A percentile compares a stretch with the other conserved stretches of the same genome.
phyloP scores from a whole-genome alignment of 2,113 vertebrate genomes.

The Forbesichthys papilliferus region DNA sequence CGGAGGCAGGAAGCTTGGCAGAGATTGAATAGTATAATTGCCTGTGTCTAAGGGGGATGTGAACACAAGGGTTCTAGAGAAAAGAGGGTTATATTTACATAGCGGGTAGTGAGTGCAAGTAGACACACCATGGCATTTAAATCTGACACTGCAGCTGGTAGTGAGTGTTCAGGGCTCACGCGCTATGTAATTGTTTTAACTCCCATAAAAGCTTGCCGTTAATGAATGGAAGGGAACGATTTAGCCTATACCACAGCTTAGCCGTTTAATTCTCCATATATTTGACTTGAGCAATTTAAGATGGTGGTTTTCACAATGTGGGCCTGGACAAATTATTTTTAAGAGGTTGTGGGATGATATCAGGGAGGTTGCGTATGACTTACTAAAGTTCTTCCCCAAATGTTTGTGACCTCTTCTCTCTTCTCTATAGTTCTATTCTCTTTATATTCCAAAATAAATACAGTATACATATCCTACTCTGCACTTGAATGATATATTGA shows the following conservation, averaged over 20 bases:
- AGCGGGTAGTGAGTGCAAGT: conserved; percentile 28
- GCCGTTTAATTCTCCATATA: too few relatives aligned
- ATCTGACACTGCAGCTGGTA: conserved; percentile 28
- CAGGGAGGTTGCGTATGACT: too few relatives aligned
- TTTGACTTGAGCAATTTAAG: too few relatives aligned
- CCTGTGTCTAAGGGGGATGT: conserved; percentile 48
- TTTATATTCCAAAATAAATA: too few relatives aligned
- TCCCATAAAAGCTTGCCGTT: conserved; percentile 24
- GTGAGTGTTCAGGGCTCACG: conserved; percentile 23
- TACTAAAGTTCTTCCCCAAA: too few relatives aligned
- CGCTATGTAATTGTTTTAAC: conserved; percentile 33
- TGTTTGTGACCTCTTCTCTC: too few relatives aligned
- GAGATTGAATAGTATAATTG: conserved; percentile 59
- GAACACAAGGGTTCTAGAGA: conserved; percentile 54
- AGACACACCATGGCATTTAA: conserved; percentile 53
- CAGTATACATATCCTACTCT: too few relatives aligned
- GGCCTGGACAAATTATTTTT: too few relatives aligned
- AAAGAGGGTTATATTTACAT: conserved; percentile 65
- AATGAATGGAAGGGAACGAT: conserved; percentile 21
- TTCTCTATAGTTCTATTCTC: too few relatives aligned
- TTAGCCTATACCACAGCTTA: not conserved
- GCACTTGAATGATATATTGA: too few relatives aligned
- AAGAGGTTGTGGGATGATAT: too few relatives aligned
- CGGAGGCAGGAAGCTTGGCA: conserved; percentile 41
- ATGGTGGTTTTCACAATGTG: too few relatives aligned